Evolutionary conservation across 2,888 invertebrate genomes (phyloP).

Genomic region (Drosophila limbata): DNA sequence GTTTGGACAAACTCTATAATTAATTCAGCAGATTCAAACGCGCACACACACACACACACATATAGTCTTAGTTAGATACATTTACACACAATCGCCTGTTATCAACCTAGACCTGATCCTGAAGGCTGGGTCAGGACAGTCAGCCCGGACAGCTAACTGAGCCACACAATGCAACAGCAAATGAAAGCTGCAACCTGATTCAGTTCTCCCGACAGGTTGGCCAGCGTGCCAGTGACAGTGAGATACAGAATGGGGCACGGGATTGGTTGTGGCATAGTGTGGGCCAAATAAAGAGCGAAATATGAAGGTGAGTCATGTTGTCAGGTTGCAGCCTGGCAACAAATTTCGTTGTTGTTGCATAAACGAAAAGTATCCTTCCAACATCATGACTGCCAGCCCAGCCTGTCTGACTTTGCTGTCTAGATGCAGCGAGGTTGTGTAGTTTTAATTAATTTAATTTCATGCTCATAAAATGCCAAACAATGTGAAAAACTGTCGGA

Average conservation of each 20-base stretch:
- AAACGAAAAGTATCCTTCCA: slow-evolving; percentile 8
- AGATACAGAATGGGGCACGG: slow-evolving; percentile 18
- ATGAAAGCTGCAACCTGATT: slow-evolving; percentile 41
- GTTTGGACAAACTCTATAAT: slow-evolving; percentile 46
- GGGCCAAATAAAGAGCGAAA: slow-evolving; percentile 7
- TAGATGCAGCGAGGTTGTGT: slow-evolving; percentile 40
- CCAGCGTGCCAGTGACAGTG: slow-evolving; percentile 42
- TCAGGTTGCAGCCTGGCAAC: slow-evolving; percentile 26
- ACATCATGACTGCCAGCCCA: slow-evolving; percentile 9
- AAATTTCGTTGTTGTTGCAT: slow-evolving; percentile 31
- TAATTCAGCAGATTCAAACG: slow-evolving; percentile 29
- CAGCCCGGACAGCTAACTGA: slow-evolving; percentile 37
- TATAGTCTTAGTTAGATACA: slow-evolving; percentile 13
- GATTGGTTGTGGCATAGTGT: slow-evolving; percentile 1
- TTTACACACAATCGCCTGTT: slow-evolving; percentile 38
- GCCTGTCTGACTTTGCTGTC: slow-evolving; percentile 32
- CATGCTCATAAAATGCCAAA: slow-evolving; percentile 69
- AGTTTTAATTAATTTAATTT: slow-evolving; percentile 79
- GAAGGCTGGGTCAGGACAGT: background rate
- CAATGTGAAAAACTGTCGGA: slow-evolving; percentile 51
- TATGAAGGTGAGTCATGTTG: slow-evolving; percentile 23
- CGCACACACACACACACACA: slow-evolving; percentile 1
- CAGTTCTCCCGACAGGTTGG: slow-evolving; percentile 21
- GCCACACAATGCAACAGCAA: slow-evolving; percentile 43
- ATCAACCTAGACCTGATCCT: slow-evolving; percentile 41